Percentiles rank a stretch among this genome's conserved stretches.
These are phyloP conservation scores for Clepsis dumicolana DNA, from an alignment of 2,888 invertebrate genomes.

Conservation along the genomic window DNA sequence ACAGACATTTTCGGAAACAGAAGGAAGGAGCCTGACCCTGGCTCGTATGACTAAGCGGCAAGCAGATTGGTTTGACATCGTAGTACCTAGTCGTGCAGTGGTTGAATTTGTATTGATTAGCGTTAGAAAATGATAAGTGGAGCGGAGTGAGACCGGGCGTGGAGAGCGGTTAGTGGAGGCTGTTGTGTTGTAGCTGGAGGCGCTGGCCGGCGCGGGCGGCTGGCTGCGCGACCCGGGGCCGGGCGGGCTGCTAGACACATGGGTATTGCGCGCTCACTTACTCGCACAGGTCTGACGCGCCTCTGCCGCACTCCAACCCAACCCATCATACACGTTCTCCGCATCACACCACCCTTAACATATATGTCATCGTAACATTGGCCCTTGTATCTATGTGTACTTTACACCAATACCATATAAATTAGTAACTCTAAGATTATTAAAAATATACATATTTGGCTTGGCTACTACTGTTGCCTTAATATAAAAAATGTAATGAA, in stretches of 20 bases:
- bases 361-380: background rate
- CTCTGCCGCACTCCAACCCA: constrained; percentile 53
- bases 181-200: constrained; percentile 84
- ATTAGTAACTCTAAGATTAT: too few relatives aligned
- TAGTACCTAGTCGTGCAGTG: background rate
- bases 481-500: background rate
- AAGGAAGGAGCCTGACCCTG: too few relatives aligned
- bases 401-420: too few relatives aligned
- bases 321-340: constrained; percentile 8
- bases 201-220: constrained; percentile 83
- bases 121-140: constrained; percentile 14
- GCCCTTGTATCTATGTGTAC: constrained; percentile 11
- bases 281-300: constrained; percentile 85
- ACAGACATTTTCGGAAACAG: too few relatives aligned
- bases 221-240: constrained; percentile 80
- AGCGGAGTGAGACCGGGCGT: constrained; percentile 31
- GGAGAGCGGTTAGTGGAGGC: constrained; percentile 55
- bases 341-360: background rate
- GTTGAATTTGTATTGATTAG: constrained; percentile 8
- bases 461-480: background rate
- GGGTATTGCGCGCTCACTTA: constrained; percentile 87
- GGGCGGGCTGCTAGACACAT: constrained; percentile 82
- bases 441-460: too few relatives aligned
- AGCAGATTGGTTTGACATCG: background rate
- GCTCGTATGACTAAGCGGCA: background rate